phyloP scores from a whole-genome alignment of 1,140 invertebrate genomes.

The Lucilia sericata region DNA sequence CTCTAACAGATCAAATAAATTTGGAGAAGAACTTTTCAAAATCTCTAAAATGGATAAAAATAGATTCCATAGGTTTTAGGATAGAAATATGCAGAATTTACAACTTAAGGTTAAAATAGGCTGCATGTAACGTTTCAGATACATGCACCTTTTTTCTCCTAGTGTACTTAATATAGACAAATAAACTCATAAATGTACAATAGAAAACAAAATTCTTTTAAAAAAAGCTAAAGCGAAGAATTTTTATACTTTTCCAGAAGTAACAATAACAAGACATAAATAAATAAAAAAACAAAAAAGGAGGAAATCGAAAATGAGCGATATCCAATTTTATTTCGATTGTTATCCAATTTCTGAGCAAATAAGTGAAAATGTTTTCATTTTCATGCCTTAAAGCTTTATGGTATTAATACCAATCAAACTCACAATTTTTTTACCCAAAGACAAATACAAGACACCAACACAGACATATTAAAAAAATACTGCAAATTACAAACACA shows the following conservation, averaged over 20 bases:
- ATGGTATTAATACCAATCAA: slow-evolving; percentile 24
- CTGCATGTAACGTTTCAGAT: no score
- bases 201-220: slow-evolving; percentile 32
- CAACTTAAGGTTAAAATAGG: no score
- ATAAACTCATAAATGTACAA: neutral
- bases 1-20: no score
- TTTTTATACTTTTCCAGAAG: neutral
- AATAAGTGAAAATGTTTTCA: slow-evolving; percentile 67
- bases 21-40: no score
- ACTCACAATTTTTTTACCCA: neutral
- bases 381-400: slow-evolving; percentile 58
- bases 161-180: neutral
- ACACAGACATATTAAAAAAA: neutral
- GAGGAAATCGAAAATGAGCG: slow-evolving; percentile 63
- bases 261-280: slow-evolving; percentile 4
- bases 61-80: no score
- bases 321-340: slow-evolving; percentile 67
- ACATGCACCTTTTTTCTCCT: no score
- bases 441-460: neutral
- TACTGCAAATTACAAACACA: neutral
- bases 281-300: slow-evolving; percentile 45
- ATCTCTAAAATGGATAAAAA: no score
- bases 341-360: slow-evolving; percentile 66
- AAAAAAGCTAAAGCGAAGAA: slow-evolving; percentile 21
- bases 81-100: no score